Conservation (phyloP, 1,140 invertebrate genomes). For the Anastrepha ludens region DNA sequence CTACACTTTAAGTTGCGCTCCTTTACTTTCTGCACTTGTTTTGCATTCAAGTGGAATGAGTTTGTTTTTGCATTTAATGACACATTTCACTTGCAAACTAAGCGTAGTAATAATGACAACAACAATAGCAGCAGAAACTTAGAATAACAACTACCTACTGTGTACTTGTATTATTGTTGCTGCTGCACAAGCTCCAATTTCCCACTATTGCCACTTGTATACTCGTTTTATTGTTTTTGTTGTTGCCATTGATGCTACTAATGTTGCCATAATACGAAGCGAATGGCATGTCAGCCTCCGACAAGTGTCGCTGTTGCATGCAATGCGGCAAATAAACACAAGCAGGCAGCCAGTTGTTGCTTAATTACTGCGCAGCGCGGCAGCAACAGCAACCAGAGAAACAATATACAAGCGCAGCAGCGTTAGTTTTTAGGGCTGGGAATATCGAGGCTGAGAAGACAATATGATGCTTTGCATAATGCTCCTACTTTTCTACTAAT, state of each 20-base stretch:
- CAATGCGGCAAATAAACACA: slow-evolving; percentile 33
- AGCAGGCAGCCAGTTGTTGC: background rate
- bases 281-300: slow-evolving; percentile 27
- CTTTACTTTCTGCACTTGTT: background rate
- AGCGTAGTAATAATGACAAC: slow-evolving; percentile 49
- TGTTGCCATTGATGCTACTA: slow-evolving; percentile 20
- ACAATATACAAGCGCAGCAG: background rate
- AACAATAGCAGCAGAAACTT: background rate
- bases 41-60: slow-evolving; percentile 31
- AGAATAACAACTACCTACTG: background rate
- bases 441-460: background rate
- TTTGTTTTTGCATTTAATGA: slow-evolving; percentile 52
- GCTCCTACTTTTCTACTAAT: slow-evolving; percentile 32
- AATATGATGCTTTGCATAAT: slow-evolving; percentile 48
- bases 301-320: slow-evolving; percentile 7
- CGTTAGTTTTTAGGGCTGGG: background rate
- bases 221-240: slow-evolving; percentile 12
- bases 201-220: background rate
- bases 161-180: background rate
- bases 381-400: background rate
- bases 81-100: slow-evolving; percentile 52
- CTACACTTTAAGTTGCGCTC: background rate
- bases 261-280: slow-evolving; percentile 39
- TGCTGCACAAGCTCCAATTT: background rate
- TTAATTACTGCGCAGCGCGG: slow-evolving; percentile 14